A percentile compares a stretch with the other conserved stretches of the same genome.
Conservation (phyloP, 2,888 invertebrate species). For the Orthonychiurus folsomi region DNA sequence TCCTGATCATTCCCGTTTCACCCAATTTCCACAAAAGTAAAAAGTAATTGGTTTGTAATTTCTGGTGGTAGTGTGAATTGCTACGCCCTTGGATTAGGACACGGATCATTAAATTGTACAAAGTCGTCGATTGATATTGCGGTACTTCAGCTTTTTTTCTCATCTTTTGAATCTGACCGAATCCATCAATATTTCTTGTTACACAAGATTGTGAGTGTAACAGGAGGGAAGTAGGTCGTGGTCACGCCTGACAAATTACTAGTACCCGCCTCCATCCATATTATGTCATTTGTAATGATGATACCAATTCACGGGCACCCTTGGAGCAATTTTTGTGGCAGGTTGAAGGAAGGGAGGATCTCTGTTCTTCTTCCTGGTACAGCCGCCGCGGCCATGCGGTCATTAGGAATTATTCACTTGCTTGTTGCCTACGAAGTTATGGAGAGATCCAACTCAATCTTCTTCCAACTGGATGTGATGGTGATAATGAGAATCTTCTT, state of each 20-base stretch:
- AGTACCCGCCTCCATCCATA: not conserved
- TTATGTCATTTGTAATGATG: not conserved
- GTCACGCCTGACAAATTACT: not conserved
- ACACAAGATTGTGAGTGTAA: not conserved
- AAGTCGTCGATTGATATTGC: not conserved
- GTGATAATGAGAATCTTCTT: too few species aligned
- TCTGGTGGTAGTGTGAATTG: too few species aligned
- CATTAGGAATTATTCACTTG: not conserved
- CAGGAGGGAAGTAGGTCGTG: not conserved
- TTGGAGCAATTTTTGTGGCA: too few species aligned
- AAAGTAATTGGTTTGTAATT: too few species aligned
- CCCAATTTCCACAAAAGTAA: too few species aligned
- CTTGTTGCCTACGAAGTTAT: too few species aligned
- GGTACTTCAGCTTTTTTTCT: not conserved
- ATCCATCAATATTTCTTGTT: not conserved
- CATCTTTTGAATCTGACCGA: not conserved
- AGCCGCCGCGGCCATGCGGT: not conserved
- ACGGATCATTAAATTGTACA: not conserved
- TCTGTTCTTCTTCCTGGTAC: not conserved
- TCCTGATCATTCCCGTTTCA: too few species aligned
- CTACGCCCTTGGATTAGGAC: not conserved
- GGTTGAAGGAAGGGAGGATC: not conserved
- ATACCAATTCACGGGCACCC: not conserved
- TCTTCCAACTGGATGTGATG: too few species aligned
- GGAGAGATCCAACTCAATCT: too few species aligned